Percentiles rank a stretch among this genome's conserved stretches.
Evolutionary conservation across 2,113 vertebrate species (phyloP).

Genomic region (Siniperca chuatsi): DNA sequence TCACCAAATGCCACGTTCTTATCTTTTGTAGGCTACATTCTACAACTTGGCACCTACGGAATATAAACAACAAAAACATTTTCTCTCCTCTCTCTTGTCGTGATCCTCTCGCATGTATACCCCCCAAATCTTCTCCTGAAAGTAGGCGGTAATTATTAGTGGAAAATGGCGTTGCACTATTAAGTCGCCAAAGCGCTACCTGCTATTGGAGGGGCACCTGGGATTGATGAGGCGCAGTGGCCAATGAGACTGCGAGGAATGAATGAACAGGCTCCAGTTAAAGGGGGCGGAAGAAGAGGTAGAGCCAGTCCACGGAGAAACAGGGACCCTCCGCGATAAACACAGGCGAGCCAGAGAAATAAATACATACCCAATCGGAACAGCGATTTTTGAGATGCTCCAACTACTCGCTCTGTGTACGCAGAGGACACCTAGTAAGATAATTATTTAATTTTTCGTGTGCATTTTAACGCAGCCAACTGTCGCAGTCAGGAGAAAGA

Average conservation of each 20-base stretch:
- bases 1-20: background rate
- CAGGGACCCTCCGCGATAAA: slow-evolving; percentile 86
- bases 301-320: slow-evolving; percentile 88
- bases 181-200: slow-evolving; percentile 82
- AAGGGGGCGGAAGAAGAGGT: slow-evolving; percentile 90
- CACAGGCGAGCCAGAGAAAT: slow-evolving; percentile 81
- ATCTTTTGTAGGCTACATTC: background rate
- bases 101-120: slow-evolving; percentile 49
- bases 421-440: slow-evolving; percentile 81
- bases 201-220: slow-evolving; percentile 84
- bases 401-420: slow-evolving; percentile 67
- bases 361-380: slow-evolving; percentile 77
- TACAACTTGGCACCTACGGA: slow-evolving; percentile 15
- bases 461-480: slow-evolving; percentile 61
- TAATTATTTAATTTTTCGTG: slow-evolving; percentile 73
- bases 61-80: slow-evolving; percentile 55
- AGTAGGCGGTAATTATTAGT: slow-evolving; percentile 86
- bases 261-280: slow-evolving; percentile 88
- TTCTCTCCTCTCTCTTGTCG: slow-evolving; percentile 50
- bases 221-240: slow-evolving; percentile 87
- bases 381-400: slow-evolving; percentile 81
- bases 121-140: slow-evolving; percentile 77
- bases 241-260: slow-evolving; percentile 87
- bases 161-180: slow-evolving; percentile 85
- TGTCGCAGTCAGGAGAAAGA: slow-evolving; percentile 63